These are phyloP conservation scores for Seriola rivoliana DNA, from an alignment of 2,113 vertebrate species.

Conservation along the genomic window DNA sequence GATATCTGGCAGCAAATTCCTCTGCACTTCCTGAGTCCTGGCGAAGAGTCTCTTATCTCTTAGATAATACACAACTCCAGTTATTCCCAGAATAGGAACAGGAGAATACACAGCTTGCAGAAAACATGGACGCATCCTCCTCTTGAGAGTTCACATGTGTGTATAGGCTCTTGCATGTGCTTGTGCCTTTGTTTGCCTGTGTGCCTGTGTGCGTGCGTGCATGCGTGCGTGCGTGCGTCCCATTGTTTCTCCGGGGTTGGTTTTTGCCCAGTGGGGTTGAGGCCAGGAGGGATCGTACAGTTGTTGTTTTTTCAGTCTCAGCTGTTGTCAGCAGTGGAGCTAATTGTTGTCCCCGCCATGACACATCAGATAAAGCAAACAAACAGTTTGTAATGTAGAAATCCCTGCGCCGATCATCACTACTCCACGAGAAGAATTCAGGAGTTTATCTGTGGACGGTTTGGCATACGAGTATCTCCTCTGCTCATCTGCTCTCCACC, in stretches of 20 bases:
- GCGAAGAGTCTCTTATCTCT: conserved; percentile 82
- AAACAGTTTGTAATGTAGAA: conserved; percentile 34
- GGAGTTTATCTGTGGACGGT: conserved; percentile 28
- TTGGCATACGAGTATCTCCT: background rate
- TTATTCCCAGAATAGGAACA: conserved; percentile 83
- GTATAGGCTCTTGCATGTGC: conserved; percentile 8
- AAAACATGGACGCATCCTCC: conserved; percentile 65
- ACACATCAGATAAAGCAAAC: conserved; percentile 51
- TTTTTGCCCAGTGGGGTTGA: conserved; percentile 32
- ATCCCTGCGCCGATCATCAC: background rate
- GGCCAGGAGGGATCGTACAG: conserved; percentile 37
- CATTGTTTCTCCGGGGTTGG: conserved; percentile 56
- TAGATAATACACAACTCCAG: conserved; percentile 81
- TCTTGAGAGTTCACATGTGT: background rate
- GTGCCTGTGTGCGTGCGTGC: conserved; percentile 9
- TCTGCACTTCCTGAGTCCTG: conserved; percentile 85
- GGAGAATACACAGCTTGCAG: conserved; percentile 73
- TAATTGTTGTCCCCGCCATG: conserved; percentile 55
- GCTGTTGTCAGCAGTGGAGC: conserved; percentile 61
- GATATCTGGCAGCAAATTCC: conserved; percentile 86
- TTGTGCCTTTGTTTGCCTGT: conserved; percentile 21
- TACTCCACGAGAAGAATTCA: conserved; percentile 4
- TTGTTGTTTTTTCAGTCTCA: conserved; percentile 51
- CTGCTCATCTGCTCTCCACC: conserved; percentile 18
- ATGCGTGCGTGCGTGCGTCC: conserved; percentile 1